Evolutionary conservation across 2,113 vertebrate genomes (phyloP), one percentile per base, ranked within the genome.

Genomic region (Capreolus pygargus): DNA sequence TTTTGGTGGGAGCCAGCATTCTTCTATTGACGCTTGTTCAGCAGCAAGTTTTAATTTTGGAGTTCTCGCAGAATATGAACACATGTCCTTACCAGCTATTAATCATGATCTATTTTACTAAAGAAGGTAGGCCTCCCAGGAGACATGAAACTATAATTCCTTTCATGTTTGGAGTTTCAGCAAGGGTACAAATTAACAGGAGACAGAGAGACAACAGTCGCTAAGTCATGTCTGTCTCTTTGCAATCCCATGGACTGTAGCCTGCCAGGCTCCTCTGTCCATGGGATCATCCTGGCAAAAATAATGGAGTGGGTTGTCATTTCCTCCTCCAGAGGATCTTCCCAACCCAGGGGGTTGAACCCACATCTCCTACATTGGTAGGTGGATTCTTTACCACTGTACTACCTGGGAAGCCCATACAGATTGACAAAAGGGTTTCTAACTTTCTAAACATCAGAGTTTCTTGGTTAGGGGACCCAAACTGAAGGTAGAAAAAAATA

Each of bases 371-470:
- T 74, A 11, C 21, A 74, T 25, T 74, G 19, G 36, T 74, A 39
- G 36, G 10, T 39, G 67, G 36, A 74, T 74, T 39, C 67, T 74
- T 74, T 74, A 74, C n/a, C 36, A 39, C 5, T 13, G 67, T 19
- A 70, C n/a, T n/a, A 70, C 67, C 67, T 70, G 67, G n/a, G 19
- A 70, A 74, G 36, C 11, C 67, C 36, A 74, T 39, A 39, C 10
- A 74, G 67, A 25, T 2, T 83, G 61, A 95, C 52, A 67, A 83
- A 78, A 36, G 5, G 6, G 9, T 67, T 90, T 83, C 27, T 79
- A 94, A 85, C 27, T 89, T 96, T 89, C 54, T 87, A 95, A 91
- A 93, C n/a, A 94, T 58, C 45, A 70, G 2, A 97, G 33, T 89
- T 52, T 97, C 86, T 84, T 89, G 28, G 2, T 47, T 93, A 94